Conservation (phyloP, 2,888 invertebrate genomes). For the Cloeon dipterum region DNA sequence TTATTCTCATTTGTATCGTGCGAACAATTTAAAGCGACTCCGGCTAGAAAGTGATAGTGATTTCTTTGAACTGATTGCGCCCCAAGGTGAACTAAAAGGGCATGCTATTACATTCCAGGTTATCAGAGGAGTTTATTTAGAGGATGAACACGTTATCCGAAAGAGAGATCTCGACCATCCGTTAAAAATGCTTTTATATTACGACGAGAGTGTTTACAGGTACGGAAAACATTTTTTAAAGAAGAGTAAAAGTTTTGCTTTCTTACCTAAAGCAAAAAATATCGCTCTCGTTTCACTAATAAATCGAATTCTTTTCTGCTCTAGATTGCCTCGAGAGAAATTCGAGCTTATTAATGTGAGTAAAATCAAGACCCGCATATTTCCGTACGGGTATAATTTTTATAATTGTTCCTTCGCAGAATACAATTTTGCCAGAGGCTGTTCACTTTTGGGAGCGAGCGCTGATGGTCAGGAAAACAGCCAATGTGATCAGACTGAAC, state of each 20-base stretch:
- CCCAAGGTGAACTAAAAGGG: no score
- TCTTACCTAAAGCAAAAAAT: background rate
- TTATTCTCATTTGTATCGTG: no score
- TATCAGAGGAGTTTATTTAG: slow-evolving; percentile 58
- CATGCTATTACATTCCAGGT: no score
- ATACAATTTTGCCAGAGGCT: slow-evolving; percentile 74
- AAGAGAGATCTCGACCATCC: slow-evolving; percentile 64
- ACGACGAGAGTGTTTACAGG: slow-evolving; percentile 76
- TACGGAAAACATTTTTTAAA: no score
- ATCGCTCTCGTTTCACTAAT: slow-evolving; percentile 3
- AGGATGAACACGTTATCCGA: slow-evolving; percentile 49
- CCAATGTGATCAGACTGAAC: slow-evolving; percentile 64
- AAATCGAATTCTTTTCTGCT: no score
- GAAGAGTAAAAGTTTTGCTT: no score
- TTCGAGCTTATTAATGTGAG: slow-evolving; percentile 79
- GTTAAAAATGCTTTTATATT: slow-evolving; percentile 59
- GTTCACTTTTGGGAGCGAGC: slow-evolving; percentile 87
- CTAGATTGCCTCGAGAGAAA: slow-evolving; percentile 63
- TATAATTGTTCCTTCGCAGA: slow-evolving; percentile 26
- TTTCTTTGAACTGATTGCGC: no score
- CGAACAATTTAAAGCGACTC: no score
- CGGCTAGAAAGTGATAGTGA: no score
- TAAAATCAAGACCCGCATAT: slow-evolving; percentile 16
- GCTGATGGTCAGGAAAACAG: slow-evolving; percentile 68
- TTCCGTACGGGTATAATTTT: background rate